Percentiles rank a stretch among this genome's conserved stretches.
Evolutionary conservation across 1,140 invertebrate genomes (phyloP).

Genomic region (Himalopsyche phryganea): DNA sequence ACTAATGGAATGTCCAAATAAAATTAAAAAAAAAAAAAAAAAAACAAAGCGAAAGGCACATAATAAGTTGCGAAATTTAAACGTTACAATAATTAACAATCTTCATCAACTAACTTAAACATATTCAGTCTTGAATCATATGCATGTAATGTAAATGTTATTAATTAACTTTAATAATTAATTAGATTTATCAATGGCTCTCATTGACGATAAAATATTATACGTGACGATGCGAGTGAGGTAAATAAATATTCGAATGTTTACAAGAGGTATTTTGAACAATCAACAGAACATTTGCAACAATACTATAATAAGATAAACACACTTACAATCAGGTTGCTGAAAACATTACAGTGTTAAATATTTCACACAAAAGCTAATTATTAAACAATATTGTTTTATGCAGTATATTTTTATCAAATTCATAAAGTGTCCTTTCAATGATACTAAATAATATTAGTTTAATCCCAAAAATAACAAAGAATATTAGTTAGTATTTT

Average conservation of each 20-base stretch:
- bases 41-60: conserved; percentile 32
- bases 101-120: conserved; percentile 32
- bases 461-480: too few relatives aligned
- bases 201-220: too few relatives aligned
- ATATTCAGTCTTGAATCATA: conserved; percentile 33
- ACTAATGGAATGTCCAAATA: conserved; percentile 34
- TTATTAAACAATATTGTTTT: neutral
- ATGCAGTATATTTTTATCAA: too few relatives aligned
- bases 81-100: conserved; percentile 25
- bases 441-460: too few relatives aligned
- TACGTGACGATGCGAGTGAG: too few relatives aligned
- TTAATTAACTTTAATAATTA: conserved; percentile 1
- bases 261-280: conserved; percentile 8
- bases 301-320: neutral
- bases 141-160: conserved; percentile 9
- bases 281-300: neutral
- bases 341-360: neutral
- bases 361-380: neutral
- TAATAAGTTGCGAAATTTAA: conserved; percentile 21
- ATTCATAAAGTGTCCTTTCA: too few relatives aligned
- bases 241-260: conserved; percentile 1
- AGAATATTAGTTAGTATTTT: too few relatives aligned
- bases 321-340: too few relatives aligned
- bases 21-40: conserved; percentile 7
- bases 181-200: too few relatives aligned